phyloP scores from a whole-genome alignment of 2,888 invertebrate genomes.

The Pherbina coryleti region DNA sequence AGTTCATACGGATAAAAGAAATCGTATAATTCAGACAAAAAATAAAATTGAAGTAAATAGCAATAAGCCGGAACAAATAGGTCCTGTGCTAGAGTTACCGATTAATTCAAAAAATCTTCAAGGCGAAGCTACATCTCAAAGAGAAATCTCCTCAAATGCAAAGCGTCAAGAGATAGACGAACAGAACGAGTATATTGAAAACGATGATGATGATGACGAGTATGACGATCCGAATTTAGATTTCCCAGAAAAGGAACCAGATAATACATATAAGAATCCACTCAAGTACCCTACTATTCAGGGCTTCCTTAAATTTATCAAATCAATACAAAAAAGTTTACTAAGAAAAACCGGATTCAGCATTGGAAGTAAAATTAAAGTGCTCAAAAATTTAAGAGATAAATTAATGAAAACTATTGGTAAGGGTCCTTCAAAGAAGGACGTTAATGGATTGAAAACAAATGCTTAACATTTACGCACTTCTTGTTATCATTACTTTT shows the following conservation, averaged over 20 bases:
- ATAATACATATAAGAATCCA: neutral
- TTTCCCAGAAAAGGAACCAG: neutral
- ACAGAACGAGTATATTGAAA: constrained; percentile 31
- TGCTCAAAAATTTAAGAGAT: constrained; percentile 66
- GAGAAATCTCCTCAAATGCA: constrained; percentile 43
- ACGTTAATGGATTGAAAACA: too few relatives aligned
- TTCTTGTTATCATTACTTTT: too few relatives aligned
- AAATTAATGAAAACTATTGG: constrained; percentile 77
- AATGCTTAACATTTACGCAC: too few relatives aligned
- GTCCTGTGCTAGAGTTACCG: constrained; percentile 47
- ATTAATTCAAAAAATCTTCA: constrained; percentile 36
- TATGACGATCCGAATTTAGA: constrained; percentile 7
- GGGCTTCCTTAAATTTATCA: constrained; percentile 65
- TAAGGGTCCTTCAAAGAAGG: constrained; percentile 66
- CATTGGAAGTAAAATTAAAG: constrained; percentile 65
- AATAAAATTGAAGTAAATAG: constrained; percentile 51
- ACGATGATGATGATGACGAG: constrained; percentile 43
- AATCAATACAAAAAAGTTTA: constrained; percentile 61
- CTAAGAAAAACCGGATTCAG: constrained; percentile 59
- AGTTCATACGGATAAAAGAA: constrained; percentile 11
- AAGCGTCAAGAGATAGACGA: constrained; percentile 28
- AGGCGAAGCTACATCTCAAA: constrained; percentile 54
- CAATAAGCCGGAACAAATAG: constrained; percentile 37
- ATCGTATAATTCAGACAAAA: constrained; percentile 53
- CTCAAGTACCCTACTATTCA: constrained; percentile 59